phyloP scores from a whole-genome alignment of 2,888 invertebrate species.

The Polymixis lichenea region DNA sequence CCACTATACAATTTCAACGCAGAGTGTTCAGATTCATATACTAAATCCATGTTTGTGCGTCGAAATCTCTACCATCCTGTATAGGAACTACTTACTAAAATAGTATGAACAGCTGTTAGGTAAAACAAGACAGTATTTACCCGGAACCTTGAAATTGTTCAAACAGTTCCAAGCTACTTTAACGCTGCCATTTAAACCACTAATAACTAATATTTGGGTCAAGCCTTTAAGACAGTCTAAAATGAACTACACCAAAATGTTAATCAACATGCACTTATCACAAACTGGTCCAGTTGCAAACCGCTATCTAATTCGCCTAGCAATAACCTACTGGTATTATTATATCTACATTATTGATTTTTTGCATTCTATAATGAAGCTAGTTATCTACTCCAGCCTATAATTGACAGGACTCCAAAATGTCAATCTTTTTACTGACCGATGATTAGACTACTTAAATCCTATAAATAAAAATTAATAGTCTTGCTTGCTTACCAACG shows the following conservation, averaged over 20 bases:
- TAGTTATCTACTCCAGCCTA: slow-evolving; percentile 47
- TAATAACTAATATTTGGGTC: slow-evolving; percentile 62
- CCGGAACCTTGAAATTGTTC: slow-evolving; percentile 50
- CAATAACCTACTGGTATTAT: slow-evolving; percentile 57
- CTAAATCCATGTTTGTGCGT: too few species aligned
- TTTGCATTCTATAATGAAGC: slow-evolving; percentile 53
- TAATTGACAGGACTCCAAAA: slow-evolving; percentile 62
- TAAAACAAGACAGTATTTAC: slow-evolving; percentile 21
- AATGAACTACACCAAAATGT: slow-evolving; percentile 64
- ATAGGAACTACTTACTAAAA: background rate
- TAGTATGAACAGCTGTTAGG: slow-evolving; percentile 2
- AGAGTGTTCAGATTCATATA: too few species aligned
- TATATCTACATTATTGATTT: slow-evolving; percentile 54
- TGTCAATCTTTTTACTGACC: slow-evolving; percentile 46
- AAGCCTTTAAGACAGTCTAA: slow-evolving; percentile 60
- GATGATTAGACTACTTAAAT: slow-evolving; percentile 40
- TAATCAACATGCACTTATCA: slow-evolving; percentile 64
- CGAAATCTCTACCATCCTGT: too few species aligned
- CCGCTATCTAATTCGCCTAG: slow-evolving; percentile 59
- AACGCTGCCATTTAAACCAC: slow-evolving; percentile 53
- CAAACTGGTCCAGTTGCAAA: slow-evolving; percentile 61
- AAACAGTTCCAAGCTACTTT: slow-evolving; percentile 35
- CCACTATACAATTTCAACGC: too few species aligned
- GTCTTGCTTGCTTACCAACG: too few species aligned
- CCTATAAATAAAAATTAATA: too few species aligned